phyloP scores from a whole-genome alignment of 2,888 invertebrate species.

The Tetheella fluctuosa region DNA sequence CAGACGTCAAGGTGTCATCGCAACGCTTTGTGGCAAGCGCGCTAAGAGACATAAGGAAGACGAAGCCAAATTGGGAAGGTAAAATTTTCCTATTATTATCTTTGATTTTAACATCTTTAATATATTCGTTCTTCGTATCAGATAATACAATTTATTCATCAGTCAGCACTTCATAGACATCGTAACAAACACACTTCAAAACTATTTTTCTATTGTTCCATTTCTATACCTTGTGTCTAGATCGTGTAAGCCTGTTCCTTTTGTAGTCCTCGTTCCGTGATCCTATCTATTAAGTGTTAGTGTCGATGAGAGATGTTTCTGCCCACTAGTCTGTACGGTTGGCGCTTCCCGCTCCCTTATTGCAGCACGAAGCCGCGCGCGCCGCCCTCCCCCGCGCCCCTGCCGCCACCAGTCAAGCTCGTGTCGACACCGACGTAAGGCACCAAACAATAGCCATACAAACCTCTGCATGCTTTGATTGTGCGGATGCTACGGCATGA shows the following conservation, averaged over 20 bases:
- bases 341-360: conserved; percentile 98
- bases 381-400: conserved; percentile 91
- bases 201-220: conserved; percentile 40
- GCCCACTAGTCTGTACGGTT: conserved; percentile 95
- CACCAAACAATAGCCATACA: conserved; percentile 56
- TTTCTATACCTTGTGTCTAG: conserved; percentile 42
- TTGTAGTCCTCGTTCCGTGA: conserved; percentile 38
- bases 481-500: conserved; percentile 67
- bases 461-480: conserved; percentile 77
- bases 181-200: conserved; percentile 41
- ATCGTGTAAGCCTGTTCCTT: conserved; percentile 36
- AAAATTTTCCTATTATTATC: conserved; percentile 46
- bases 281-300: conserved; percentile 63
- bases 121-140: conserved; percentile 20
- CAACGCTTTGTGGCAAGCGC: conserved; percentile 87
- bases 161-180: conserved; percentile 67
- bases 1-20: conserved; percentile 87
- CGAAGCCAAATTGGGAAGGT: conserved; percentile 94
- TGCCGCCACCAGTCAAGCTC: conserved; percentile 91
- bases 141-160: conserved; percentile 35
- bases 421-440: conserved; percentile 88
- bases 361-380: conserved; percentile 94
- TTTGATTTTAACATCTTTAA: conserved; percentile 16
- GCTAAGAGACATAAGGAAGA: conserved; percentile 90
- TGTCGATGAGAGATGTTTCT: conserved; percentile 85